phyloP scores from a whole-genome alignment of 2,888 invertebrate genomes.

The Cryptops parisi region DNA sequence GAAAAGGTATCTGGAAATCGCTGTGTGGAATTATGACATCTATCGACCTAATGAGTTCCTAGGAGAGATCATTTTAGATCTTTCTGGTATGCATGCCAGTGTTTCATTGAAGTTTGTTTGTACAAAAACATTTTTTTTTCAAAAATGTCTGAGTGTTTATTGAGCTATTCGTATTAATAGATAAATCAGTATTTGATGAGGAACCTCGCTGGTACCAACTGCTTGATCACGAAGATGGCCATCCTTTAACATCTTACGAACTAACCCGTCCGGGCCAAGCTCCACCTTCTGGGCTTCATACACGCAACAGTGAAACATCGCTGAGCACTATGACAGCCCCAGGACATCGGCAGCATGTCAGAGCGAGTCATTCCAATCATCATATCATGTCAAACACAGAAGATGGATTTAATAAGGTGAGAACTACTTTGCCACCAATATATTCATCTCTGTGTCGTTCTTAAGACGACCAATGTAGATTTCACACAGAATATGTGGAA shows the following conservation, averaged over 20 bases:
- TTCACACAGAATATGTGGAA: too few relatives aligned
- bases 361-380: conserved; percentile 13
- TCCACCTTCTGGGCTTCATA: conserved; percentile 9
- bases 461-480: too few relatives aligned
- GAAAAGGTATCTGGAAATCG: conserved; percentile 40
- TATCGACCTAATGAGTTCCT: conserved; percentile 41
- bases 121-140: too few relatives aligned
- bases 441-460: too few relatives aligned
- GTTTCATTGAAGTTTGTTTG: too few relatives aligned
- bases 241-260: conserved; percentile 2
- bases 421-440: too few relatives aligned
- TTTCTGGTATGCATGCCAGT: conserved; percentile 33
- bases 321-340: conserved; percentile 15
- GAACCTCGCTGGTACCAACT: conserved; percentile 41
- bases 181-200: conserved; percentile 37
- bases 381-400: conserved; percentile 2
- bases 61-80: conserved; percentile 36
- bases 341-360: conserved; percentile 6
- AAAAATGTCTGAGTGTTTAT: too few relatives aligned
- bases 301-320: conserved; percentile 17
- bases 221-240: conserved; percentile 28
- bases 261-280: not conserved
- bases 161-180: too few relatives aligned
- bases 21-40: conserved; percentile 44
- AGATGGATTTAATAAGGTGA: too few relatives aligned